phyloP scores from a whole-genome alignment of 2,888 invertebrate genomes.

The Pycnomerus fuliginosus region DNA sequence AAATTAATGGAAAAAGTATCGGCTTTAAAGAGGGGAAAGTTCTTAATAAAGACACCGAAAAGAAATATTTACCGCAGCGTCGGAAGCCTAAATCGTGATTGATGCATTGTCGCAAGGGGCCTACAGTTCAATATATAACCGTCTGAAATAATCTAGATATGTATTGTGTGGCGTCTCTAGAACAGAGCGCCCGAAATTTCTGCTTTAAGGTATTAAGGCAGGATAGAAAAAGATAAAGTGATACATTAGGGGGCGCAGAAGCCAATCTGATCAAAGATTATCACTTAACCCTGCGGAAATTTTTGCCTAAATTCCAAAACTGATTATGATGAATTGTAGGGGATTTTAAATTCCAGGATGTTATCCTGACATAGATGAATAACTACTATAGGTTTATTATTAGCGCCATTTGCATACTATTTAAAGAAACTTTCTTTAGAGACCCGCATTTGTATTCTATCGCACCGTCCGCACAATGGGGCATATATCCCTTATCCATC shows the following conservation, averaged over 20 bases:
- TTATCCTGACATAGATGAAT: conserved; percentile 12
- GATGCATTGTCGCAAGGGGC: conserved; percentile 8
- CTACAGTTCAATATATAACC: conserved; percentile 7
- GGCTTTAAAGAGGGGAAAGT: too few relatives aligned
- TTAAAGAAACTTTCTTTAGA: too few relatives aligned
- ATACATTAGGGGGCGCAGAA: too few relatives aligned
- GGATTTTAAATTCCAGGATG: conserved; percentile 10
- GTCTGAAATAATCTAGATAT: conserved; percentile 5
- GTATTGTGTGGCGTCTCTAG: neutral
- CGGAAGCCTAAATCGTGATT: conserved; percentile 9
- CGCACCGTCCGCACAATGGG: conserved; percentile 39
- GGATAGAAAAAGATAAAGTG: too few relatives aligned
- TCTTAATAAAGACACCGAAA: too few relatives aligned
- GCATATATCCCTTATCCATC: conserved; percentile 43
- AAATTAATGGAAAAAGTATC: too few relatives aligned
- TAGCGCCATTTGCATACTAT: conserved; percentile 5
- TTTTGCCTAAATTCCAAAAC: conserved; percentile 9
- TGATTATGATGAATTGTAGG: conserved; percentile 12
- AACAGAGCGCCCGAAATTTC: neutral
- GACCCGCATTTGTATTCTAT: conserved; percentile 47
- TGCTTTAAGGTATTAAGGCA: too few relatives aligned
- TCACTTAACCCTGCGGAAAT: too few relatives aligned
- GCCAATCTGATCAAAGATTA: too few relatives aligned
- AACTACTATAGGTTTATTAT: conserved; percentile 14
- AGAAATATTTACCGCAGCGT: conserved; percentile 2